Conservation (phyloP, 1,140 invertebrate genomes). For the Notospermus geniculatus region DNA sequence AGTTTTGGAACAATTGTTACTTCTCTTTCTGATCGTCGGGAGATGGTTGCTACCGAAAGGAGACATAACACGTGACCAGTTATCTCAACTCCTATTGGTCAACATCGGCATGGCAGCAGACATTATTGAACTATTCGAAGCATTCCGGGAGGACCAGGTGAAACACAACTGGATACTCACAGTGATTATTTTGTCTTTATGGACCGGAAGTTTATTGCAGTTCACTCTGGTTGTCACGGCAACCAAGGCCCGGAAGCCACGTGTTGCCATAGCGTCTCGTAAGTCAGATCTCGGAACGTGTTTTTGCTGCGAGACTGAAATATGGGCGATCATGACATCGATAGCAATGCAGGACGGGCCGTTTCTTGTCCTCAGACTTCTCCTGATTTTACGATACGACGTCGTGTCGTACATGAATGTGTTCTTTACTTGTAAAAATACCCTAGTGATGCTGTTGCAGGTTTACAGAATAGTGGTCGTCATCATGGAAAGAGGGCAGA, state of each 20-base stretch:
- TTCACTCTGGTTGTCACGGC: slow-evolving; percentile 84
- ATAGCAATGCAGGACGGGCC: slow-evolving; percentile 69
- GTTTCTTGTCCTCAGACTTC: slow-evolving; percentile 75
- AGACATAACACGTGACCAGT: slow-evolving; percentile 84
- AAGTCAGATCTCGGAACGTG: background rate
- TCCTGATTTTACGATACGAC: slow-evolving; percentile 78
- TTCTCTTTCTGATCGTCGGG: slow-evolving; percentile 82
- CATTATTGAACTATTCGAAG: slow-evolving; percentile 92
- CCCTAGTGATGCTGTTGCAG: slow-evolving; percentile 77
- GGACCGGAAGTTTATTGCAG: slow-evolving; percentile 82
- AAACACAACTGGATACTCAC: slow-evolving; percentile 26
- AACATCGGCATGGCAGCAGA: slow-evolving; percentile 78
- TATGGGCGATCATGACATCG: slow-evolving; percentile 66
- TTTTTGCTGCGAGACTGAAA: slow-evolving; percentile 61
- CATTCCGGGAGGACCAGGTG: slow-evolving; percentile 62
- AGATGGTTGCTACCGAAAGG: slow-evolving; percentile 84
- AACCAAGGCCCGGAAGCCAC: slow-evolving; percentile 63
- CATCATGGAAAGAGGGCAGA: background rate
- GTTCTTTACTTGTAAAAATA: slow-evolving; percentile 86
- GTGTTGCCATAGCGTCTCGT: slow-evolving; percentile 5
- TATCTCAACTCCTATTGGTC: slow-evolving; percentile 81
- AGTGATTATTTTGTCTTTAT: slow-evolving; percentile 30
- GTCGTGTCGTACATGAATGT: slow-evolving; percentile 87
- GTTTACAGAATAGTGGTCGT: slow-evolving; percentile 72
- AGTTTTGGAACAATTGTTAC: slow-evolving; percentile 82